Conservation (phyloP, 2,113 vertebrate genomes). For the Mus spicilegus region DNA sequence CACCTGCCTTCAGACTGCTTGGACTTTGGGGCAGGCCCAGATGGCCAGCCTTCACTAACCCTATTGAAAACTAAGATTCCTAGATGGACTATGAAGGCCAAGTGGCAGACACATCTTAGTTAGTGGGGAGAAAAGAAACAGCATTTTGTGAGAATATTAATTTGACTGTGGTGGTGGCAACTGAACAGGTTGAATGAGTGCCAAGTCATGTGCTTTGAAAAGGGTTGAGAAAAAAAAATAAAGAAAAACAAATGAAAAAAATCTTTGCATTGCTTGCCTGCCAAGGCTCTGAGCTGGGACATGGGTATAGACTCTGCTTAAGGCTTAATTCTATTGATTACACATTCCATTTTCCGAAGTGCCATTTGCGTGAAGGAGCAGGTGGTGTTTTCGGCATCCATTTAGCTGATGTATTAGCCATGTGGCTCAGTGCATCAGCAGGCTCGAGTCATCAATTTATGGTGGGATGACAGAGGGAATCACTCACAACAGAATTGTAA, state of each 20-base stretch:
- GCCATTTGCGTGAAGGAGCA: constrained; percentile 92
- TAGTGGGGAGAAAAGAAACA: neutral
- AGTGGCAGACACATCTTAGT: neutral
- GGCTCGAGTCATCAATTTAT: constrained; percentile 91
- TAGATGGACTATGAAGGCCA: neutral
- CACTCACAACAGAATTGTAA: constrained; percentile 88
- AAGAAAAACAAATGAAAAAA: constrained; percentile 57
- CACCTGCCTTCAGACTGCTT: neutral
- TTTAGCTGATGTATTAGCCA: constrained; percentile 93
- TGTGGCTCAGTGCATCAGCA: constrained; percentile 91
- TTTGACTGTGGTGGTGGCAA: neutral
- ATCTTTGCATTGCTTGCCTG: constrained; percentile 81
- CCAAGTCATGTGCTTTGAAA: constrained; percentile 52
- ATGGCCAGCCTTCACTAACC: neutral
- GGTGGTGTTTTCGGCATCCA: constrained; percentile 93
- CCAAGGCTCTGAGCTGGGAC: constrained; percentile 86
- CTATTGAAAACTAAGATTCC: neutral
- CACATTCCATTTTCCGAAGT: constrained; percentile 92
- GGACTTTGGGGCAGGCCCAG: neutral
- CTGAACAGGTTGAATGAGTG: constrained; percentile 44
- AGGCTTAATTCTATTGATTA: constrained; percentile 93
- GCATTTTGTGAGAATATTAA: neutral
- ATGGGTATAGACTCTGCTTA: constrained; percentile 88
- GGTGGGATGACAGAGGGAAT: constrained; percentile 91
- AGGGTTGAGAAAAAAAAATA: neutral